These are phyloP conservation scores for Cotesia chilonis DNA, from an alignment of 1,140 invertebrate genomes.

Conservation along the genomic window DNA sequence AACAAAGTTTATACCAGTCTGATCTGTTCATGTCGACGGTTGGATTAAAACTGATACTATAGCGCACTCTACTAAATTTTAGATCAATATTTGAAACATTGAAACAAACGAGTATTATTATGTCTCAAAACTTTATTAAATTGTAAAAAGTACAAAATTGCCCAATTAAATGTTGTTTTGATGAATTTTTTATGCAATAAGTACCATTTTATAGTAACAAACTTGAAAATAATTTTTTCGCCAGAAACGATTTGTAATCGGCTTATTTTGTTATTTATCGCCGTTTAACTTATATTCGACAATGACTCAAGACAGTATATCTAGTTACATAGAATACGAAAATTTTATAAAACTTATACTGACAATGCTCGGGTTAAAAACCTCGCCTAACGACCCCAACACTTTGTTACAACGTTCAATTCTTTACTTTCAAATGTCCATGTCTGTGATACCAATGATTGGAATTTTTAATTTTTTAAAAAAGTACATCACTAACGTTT, in stretches of 20 bases:
- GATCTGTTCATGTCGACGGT: neutral
- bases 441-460: neutral
- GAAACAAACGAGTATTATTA: too few relatives aligned
- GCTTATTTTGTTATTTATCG: too few relatives aligned
- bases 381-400: neutral
- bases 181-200: too few relatives aligned
- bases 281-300: too few relatives aligned
- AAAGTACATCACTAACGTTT: neutral
- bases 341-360: neutral
- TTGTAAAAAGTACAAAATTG: too few relatives aligned
- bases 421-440: neutral
- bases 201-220: too few relatives aligned
- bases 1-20: too few relatives aligned
- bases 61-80: neutral
- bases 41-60: neutral
- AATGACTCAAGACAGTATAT: neutral
- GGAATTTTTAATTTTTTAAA: constrained; percentile 5
- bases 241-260: too few relatives aligned
- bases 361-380: neutral
- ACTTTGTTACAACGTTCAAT: neutral
- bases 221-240: too few relatives aligned
- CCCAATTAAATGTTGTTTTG: too few relatives aligned
- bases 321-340: neutral
- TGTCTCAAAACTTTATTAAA: too few relatives aligned
- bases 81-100: neutral